These are phyloP conservation scores for Cyprinella venusta DNA, from an alignment of 2,797 vertebrate species.

Conservation along the genomic window DNA sequence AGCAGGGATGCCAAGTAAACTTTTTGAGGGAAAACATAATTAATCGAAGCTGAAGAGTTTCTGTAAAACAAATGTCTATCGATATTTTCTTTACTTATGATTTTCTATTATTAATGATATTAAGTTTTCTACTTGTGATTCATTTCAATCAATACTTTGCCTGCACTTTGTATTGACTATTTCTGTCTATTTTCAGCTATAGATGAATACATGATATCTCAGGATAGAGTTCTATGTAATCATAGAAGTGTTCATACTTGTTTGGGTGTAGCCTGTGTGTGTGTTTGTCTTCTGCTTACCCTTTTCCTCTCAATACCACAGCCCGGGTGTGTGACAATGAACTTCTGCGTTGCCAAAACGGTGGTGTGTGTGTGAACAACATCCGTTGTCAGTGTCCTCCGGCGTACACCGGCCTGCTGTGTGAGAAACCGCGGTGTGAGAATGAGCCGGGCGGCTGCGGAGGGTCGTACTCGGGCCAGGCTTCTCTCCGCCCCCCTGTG, in stretches of 20 bases:
- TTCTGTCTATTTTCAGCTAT: constrained; percentile 49
- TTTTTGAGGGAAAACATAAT: neutral
- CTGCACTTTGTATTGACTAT: constrained; percentile 49
- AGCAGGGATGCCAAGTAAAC: constrained; percentile 1
- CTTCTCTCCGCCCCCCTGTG: constrained; percentile 43
- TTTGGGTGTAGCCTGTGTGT: constrained; percentile 34
- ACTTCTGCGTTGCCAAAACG: constrained; percentile 94
- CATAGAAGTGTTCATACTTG: constrained; percentile 44
- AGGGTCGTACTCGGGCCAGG: constrained; percentile 72
- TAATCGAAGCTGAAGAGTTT: neutral
- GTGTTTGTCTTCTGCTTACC: constrained; percentile 56
- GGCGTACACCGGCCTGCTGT: constrained; percentile 87
- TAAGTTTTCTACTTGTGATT: constrained; percentile 47
- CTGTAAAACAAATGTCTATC: neutral
- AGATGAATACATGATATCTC: constrained; percentile 41
- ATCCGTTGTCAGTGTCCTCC: constrained; percentile 86
- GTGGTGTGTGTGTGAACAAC: constrained; percentile 91
- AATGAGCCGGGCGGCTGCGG: constrained; percentile 83
- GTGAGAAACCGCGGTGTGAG: constrained; percentile 89
- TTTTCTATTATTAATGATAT: constrained; percentile 50
- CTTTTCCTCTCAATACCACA: constrained; percentile 72
- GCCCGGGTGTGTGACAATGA: constrained; percentile 96
- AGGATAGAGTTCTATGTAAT: constrained; percentile 38
- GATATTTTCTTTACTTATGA: constrained; percentile 25
- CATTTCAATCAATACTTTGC: constrained; percentile 54